Evolutionary conservation across 2,888 invertebrate genomes (phyloP), one percentile per base, ranked within the genome.

Genomic region (Ophonus ardosiacus): DNA sequence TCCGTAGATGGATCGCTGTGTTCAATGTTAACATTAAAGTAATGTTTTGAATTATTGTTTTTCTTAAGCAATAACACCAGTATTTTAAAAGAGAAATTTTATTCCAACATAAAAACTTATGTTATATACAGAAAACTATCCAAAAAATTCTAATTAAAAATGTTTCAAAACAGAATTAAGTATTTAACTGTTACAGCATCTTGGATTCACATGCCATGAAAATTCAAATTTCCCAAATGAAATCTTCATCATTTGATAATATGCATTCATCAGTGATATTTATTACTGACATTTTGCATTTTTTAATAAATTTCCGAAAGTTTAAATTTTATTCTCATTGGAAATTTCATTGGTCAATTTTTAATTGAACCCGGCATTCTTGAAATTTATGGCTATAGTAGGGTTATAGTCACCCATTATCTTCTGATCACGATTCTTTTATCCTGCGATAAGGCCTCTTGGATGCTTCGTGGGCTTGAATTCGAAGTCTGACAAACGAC

Each of bases 381-480:
- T 51, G 7, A 13, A 13, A 51, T 31, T 31, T 13, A 13, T 13
- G 43, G 40, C 4, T 51, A 51, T 13, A 51, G 1, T 51, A 6
- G 43, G 13, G 43, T 1, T 51, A 4, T 10, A 51, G 43, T 51
- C 43, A 51, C 13, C 13, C 43, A 74, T 74, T 43, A 43, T 15
- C 71, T 43, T 71, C 43, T 74, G 71, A 43, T 74, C 71, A 43
- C 10, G 71, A 74, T 74, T 74, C 43, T 43, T 74, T 68, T 68
- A 68, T 68, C 68, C 51, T 10, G 71, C 43, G 43, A 38, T 15
- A 38, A 38, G 68, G 68, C 38, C 68, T 68, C 68, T 74, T 74
- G 51, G 43, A 40, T 40, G 10, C 13, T 74, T 74, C 43, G 71
- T 74, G 43, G 71, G 71, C 71, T 17, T 13, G 68, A 68, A 68